Evolutionary conservation across 1,140 invertebrate species (phyloP).

Genomic region (Ostrea edulis): DNA sequence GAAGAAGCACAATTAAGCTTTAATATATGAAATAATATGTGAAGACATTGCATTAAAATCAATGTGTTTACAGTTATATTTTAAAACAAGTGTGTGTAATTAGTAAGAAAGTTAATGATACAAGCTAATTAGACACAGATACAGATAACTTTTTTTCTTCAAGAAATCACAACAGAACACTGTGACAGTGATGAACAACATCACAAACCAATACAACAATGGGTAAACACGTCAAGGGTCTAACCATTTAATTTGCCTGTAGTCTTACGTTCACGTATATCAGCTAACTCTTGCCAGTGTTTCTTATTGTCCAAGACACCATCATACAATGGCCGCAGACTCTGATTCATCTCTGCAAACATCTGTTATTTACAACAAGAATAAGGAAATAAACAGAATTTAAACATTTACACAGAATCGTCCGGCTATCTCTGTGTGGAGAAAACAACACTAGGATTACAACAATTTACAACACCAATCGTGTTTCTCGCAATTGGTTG

Average conservation of each 20-base stretch:
- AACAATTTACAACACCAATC: background rate
- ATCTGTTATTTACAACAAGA: slow-evolving; percentile 82
- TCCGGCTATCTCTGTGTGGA: background rate
- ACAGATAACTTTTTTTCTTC: background rate
- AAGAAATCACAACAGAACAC: background rate
- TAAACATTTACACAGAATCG: background rate
- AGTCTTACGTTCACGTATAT: slow-evolving; percentile 75
- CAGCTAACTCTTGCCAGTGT: slow-evolving; percentile 94
- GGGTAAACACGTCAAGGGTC: background rate
- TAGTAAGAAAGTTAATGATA: slow-evolving; percentile 9
- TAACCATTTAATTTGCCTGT: slow-evolving; percentile 26
- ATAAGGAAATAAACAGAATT: slow-evolving; percentile 41
- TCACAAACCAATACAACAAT: slow-evolving; percentile 13
- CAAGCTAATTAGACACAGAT: background rate
- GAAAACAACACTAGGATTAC: background rate
- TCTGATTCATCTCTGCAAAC: slow-evolving; percentile 93
- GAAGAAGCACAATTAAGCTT: background rate
- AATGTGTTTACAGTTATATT: background rate
- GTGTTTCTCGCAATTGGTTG: background rate
- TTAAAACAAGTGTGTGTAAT: background rate
- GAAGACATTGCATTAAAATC: background rate
- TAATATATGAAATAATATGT: background rate
- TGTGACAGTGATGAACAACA: background rate
- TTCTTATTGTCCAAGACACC: slow-evolving; percentile 92
- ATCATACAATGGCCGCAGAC: slow-evolving; percentile 92